Conservation (phyloP, 2,113 vertebrate species). For the Chaetura pelagica region DNA sequence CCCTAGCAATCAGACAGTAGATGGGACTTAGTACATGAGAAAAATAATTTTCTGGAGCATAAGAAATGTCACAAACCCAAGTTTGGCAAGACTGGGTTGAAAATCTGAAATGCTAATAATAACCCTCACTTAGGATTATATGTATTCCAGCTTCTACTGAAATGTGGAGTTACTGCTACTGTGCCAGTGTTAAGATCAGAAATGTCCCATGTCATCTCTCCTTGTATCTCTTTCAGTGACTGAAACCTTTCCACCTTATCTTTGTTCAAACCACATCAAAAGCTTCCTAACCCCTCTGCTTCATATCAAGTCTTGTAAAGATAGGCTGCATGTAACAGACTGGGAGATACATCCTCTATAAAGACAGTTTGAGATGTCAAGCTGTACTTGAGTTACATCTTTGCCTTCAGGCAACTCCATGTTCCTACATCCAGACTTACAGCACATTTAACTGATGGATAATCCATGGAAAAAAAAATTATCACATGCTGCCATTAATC, state of each 20-base stretch:
- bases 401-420: background rate
- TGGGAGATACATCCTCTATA: background rate
- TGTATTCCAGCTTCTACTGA: background rate
- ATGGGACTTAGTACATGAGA: background rate
- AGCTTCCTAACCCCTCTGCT: background rate
- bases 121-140: background rate
- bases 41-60: background rate
- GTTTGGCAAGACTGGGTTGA: background rate
- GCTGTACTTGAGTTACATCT: background rate
- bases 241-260: background rate
- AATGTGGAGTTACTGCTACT: background rate
- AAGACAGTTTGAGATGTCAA: background rate
- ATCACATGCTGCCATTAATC: background rate
- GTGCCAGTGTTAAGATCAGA: background rate
- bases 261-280: background rate
- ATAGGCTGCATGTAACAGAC: background rate
- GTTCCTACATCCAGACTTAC: background rate
- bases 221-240: background rate
- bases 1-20: conserved; percentile 26
- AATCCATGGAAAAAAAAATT: background rate
- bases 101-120: conserved; percentile 9
- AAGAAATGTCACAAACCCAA: conserved; percentile 7
- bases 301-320: background rate
- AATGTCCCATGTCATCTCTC: background rate
- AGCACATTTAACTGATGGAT: background rate